phyloP scores from a whole-genome alignment of 2,888 invertebrate genomes.

The Pseudococcus longispinus region DNA sequence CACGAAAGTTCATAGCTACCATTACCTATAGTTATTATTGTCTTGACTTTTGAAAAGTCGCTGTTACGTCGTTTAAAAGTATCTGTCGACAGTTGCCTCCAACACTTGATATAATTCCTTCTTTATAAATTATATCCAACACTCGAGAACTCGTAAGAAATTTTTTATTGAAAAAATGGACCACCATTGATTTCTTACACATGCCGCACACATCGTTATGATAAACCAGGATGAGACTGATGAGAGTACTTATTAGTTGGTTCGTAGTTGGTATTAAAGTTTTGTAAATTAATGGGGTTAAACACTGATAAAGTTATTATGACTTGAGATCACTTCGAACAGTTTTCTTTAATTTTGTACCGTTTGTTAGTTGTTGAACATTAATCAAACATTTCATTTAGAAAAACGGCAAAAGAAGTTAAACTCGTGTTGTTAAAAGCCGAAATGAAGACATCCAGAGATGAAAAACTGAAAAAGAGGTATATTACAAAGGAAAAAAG shows the following conservation, averaged over 20 bases:
- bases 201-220: neutral
- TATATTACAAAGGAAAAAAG: conserved; percentile 33
- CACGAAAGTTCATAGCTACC: too few species aligned
- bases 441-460: conserved; percentile 35
- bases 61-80: too few species aligned
- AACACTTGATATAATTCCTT: too few species aligned
- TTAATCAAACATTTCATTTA: conserved; percentile 39
- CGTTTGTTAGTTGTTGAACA: conserved; percentile 30
- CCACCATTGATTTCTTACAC: neutral
- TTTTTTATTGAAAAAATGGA: too few species aligned
- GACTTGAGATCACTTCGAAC: conserved; percentile 19
- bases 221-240: neutral
- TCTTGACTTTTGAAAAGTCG: too few species aligned
- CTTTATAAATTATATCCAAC: too few species aligned
- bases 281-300: neutral
- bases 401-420: conserved; percentile 32
- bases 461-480: conserved; percentile 28
- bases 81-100: too few species aligned
- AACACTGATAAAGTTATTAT: conserved; percentile 28
- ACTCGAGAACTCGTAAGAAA: too few species aligned
- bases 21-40: too few species aligned
- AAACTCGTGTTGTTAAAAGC: conserved; percentile 37
- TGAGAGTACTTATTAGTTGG: neutral
- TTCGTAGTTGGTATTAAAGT: neutral
- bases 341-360: conserved; percentile 37